These are phyloP conservation scores for Rotaria sp. DNA, from an alignment of 2,888 invertebrate genomes.

Conservation along the genomic window DNA sequence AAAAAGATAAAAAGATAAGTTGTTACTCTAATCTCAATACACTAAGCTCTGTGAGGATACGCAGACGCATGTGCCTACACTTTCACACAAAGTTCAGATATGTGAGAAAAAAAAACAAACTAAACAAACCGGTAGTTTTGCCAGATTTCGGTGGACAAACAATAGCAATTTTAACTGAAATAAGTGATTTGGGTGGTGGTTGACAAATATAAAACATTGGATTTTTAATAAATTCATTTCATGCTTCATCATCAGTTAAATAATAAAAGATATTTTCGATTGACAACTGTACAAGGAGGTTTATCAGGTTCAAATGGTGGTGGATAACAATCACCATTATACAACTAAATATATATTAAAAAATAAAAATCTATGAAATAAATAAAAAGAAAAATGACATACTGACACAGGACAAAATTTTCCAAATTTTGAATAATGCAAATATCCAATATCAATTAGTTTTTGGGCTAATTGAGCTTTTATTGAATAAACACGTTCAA, in stretches of 20 bases:
- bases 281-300: conserved; percentile 31
- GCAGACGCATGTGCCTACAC: too few relatives aligned
- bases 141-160: conserved; percentile 56
- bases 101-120: too few relatives aligned
- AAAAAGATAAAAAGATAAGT: conserved; percentile 41
- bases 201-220: conserved; percentile 51
- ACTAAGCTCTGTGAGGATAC: too few relatives aligned
- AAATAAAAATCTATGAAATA: not conserved
- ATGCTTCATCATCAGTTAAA: conserved; percentile 35
- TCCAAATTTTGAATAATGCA: conserved; percentile 54
- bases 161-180: conserved; percentile 52
- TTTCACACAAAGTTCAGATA: too few relatives aligned
- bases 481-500: conserved; percentile 54
- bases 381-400: conserved; percentile 31
- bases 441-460: conserved; percentile 52
- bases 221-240: conserved; percentile 51
- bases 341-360: conserved; percentile 45
- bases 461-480: conserved; percentile 49
- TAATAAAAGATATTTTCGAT: conserved; percentile 39
- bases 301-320: conserved; percentile 48
- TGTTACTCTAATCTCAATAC: too few relatives aligned
- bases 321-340: conserved; percentile 52
- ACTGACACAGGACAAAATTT: conserved; percentile 55
- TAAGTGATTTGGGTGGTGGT: conserved; percentile 52
- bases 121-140: conserved; percentile 53